Evolutionary conservation across 1,140 invertebrate species (phyloP), one percentile per base, ranked within the genome.

Genomic region (Plectrocnemia conspersa): DNA sequence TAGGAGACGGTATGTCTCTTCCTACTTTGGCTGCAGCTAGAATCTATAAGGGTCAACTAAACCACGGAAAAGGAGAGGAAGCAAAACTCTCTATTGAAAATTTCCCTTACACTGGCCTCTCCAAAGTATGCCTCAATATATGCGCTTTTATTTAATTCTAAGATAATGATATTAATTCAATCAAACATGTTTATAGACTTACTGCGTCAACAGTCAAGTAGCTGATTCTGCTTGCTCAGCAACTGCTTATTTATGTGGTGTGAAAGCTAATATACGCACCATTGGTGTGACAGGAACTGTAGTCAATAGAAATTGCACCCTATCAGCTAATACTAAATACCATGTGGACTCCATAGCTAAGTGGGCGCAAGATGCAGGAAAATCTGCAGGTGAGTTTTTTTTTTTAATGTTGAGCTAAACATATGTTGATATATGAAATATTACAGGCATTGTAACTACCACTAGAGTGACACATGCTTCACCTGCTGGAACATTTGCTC

Each of bases 391-490:
- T 75, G 66, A 55, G 22, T 16, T 38, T 16, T 16, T 19, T 18
- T 18, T 22, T 41, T 19, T 3, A 19, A 18, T 41, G 16, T 13
- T 44, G 16, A 19, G 11, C 22, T 7, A 44, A 44, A 44, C 21
- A 44, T 9, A 23, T n/a, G 9, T 13, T 23, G 2, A 5, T 45
- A n/a, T 45, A 13, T 45, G 5, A n/a, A 11, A 11, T 52, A 9
- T 55, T 55, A 65, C 73, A 66, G 82, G 85, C 5, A 63, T 90
- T 1, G 86, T 91, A 5, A 91, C 89, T 1, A 90, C 82, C 0
- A 85, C 88, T 0, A 70, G 87, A 19, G 81, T 92, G 3, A 91
- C 88, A 0, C 88, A 91, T 63, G 89, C 88, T 1, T 84, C 88
- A 0, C 88, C 89, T 0, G 81, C 84, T 0, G 86, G 86, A 1